Base-by-base conservation (phyloP, 2,113 vertebrate genomes). In the Pyrgilauda ruficollis region DNA sequence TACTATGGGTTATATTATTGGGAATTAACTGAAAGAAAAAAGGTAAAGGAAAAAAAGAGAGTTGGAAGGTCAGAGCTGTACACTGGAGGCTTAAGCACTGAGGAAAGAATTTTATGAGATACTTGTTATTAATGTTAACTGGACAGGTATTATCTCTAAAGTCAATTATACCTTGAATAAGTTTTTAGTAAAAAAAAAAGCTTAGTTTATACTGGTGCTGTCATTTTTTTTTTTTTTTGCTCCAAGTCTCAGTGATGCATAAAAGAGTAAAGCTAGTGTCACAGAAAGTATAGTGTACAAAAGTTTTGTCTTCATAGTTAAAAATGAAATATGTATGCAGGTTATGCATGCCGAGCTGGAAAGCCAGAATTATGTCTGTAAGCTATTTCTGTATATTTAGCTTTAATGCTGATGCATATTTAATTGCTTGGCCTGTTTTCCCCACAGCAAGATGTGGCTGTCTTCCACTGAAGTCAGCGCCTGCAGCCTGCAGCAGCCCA, bases 361-460 rank as follows among this genome's bases (percentile, higher is more conserved):
- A 91, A 91, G 77, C 73, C 84, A 89, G 63, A 97, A 92, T 89
- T 70, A 77, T 87, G 86, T 88, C 93, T 84, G 64, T 92, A 91
- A 92, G 95, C 93, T 91, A 58, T 94, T 96, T 94, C 87, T 96
- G 89, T 95, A 82, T 52, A 33, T 92, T 87, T 82, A 82, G 86
- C 86, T 95, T 94, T 92, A 95, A 93, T 89, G 93, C 87, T 96
- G 94, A 95, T 94, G 87, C 89, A 94, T 97, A 95, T 95, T 97
- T 97, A 97, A 97, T 97, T 89, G 84, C 94, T 82, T 94, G 93
- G 89, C 93, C 94, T 96, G 93, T 87, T 92, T 96, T 96, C 70
- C 87, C 94, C 74, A 22, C 89, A 96, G 91, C 91, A 91, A 95
- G 91, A 75, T 82, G 89, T 92, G 88, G 85, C 90, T 93, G 88